Conservation (phyloP, 64 coral and sea anemone genomes). For the Pocillopora damicornis region DNA sequence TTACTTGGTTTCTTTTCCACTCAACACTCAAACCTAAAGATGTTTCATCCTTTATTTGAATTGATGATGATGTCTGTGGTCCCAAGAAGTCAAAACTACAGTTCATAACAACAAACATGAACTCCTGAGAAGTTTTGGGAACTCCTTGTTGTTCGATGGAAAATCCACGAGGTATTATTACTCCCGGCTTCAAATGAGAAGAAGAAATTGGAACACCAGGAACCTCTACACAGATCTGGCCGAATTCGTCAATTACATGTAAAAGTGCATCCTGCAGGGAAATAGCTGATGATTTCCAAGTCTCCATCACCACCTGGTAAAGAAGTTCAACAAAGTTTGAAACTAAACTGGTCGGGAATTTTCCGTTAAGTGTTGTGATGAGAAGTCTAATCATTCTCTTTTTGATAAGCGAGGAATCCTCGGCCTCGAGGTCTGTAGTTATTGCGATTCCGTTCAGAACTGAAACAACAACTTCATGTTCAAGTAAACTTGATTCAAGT, state of each 20-base stretch:
- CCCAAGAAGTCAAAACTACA: conserved; percentile 43
- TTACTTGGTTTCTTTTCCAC: conserved; percentile 29
- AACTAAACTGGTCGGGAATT: conserved; percentile 20
- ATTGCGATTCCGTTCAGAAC: conserved; percentile 9
- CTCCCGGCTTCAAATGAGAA: conserved; percentile 64
- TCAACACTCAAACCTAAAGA: conserved; percentile 15
- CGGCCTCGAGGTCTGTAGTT: background rate
- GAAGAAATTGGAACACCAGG: conserved; percentile 51
- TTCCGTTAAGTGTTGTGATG: conserved; percentile 23
- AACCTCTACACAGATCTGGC: conserved; percentile 65
- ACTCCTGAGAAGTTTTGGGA: background rate
- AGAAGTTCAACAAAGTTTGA: conserved; percentile 53
- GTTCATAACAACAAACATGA: conserved; percentile 62
- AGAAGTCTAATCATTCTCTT: background rate
- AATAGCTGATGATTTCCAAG: conserved; percentile 17
- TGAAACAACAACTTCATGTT: conserved; percentile 10
- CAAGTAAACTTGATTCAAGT: conserved; percentile 35
- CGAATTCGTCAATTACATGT: conserved; percentile 63
- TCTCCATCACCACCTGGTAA: conserved; percentile 23
- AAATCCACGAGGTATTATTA: conserved; percentile 84
- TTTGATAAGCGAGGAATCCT: conserved; percentile 1
- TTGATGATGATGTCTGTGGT: background rate
- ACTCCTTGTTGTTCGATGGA: conserved; percentile 46
- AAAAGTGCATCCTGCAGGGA: conserved; percentile 35
- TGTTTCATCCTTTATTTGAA: conserved; percentile 33